These are phyloP conservation scores for Xestia ashworthii DNA, from an alignment of 2,888 invertebrate genomes.

Conservation along the genomic window DNA sequence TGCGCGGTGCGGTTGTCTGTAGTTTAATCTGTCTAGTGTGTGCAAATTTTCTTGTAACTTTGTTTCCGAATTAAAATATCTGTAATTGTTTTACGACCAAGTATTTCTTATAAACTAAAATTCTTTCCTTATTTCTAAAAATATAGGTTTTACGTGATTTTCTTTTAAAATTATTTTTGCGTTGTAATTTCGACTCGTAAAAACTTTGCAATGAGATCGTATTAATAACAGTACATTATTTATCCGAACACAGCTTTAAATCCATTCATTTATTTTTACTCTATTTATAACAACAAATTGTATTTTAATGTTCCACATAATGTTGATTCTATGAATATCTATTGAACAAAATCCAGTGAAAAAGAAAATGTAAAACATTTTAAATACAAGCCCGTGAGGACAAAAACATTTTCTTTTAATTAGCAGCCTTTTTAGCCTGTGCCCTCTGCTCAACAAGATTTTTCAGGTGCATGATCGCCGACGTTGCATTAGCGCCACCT, in stretches of 20 bases:
- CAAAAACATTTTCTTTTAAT: too few species aligned
- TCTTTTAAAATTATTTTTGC: background rate
- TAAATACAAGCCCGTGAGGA: background rate
- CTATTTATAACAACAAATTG: background rate
- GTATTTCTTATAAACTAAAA: too few species aligned
- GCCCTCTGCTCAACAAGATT: background rate
- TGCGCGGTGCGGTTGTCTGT: too few species aligned
- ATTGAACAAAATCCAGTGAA: background rate
- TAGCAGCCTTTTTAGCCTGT: too few species aligned
- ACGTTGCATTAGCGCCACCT: conserved; percentile 40
- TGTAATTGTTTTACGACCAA: too few species aligned
- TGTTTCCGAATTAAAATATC: too few species aligned
- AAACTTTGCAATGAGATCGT: background rate
- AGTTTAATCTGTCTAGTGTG: too few species aligned
- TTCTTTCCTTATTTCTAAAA: too few species aligned
- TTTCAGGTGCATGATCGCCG: background rate
- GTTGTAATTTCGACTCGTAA: background rate
- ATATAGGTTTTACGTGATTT: background rate
- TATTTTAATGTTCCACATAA: too few species aligned
- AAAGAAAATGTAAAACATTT: background rate
- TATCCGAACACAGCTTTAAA: background rate
- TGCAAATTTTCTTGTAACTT: too few species aligned
- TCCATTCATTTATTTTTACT: background rate
- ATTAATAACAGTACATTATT: background rate
- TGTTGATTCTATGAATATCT: background rate